These are phyloP conservation scores for Tetramorium parvispinum DNA, from an alignment of 1,140 invertebrate species.

Conservation along the genomic window DNA sequence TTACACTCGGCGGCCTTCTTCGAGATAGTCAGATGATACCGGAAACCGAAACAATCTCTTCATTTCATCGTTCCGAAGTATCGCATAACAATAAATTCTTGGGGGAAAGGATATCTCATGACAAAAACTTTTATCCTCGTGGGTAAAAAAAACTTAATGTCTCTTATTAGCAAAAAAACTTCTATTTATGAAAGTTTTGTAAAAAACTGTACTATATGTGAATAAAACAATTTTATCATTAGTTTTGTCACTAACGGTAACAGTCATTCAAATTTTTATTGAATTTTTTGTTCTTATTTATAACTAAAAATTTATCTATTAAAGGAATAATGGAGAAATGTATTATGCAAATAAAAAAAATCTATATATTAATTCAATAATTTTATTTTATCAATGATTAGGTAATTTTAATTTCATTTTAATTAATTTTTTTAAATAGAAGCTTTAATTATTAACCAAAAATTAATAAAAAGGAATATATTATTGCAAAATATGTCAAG, in stretches of 20 bases:
- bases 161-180: not conserved
- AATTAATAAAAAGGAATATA: constrained; percentile 5
- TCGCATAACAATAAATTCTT: constrained; percentile 8
- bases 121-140: not conserved
- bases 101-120: not conserved
- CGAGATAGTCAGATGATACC: constrained; percentile 50
- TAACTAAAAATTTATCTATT: not conserved
- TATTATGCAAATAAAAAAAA: not conserved
- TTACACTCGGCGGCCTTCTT: constrained; percentile 59
- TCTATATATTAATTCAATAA: not conserved
- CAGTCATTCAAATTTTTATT: not conserved
- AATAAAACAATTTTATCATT: not conserved
- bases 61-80: constrained; percentile 15
- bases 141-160: not conserved
- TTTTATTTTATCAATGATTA: not conserved
- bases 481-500: not conserved
- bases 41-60: constrained; percentile 64
- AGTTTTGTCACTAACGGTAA: not conserved
- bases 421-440: not conserved
- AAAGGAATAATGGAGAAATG: not conserved
- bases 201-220: not conserved
- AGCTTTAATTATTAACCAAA: not conserved
- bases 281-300: not conserved
- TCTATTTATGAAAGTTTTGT: not conserved
- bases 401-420: not conserved